phyloP scores from a whole-genome alignment of 2,797 vertebrate species.

The Nannoperca obscura region DNA sequence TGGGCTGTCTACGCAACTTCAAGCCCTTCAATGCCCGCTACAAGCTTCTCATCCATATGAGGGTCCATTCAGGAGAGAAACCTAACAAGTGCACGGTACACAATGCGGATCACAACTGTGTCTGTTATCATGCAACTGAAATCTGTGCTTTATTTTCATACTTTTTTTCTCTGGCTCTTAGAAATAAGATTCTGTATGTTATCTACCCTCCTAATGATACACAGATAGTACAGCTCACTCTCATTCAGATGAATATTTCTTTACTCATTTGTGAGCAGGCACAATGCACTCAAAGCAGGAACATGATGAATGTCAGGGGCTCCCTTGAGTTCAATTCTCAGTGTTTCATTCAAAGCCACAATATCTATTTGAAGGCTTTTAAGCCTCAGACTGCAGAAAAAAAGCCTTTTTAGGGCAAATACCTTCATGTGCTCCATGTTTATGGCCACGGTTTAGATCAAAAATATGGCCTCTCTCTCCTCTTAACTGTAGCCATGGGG shows the following conservation, averaged over 20 bases:
- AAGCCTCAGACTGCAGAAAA: conserved; percentile 28
- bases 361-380: conserved; percentile 49
- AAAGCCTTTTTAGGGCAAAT: conserved; percentile 27
- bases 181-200: not conserved
- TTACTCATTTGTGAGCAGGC: conserved; percentile 16
- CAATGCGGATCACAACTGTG: conserved; percentile 19
- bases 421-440: conserved; percentile 56
- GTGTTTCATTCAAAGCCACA: conserved; percentile 49
- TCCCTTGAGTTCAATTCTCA: conserved; percentile 33
- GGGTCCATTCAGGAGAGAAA: conserved; percentile 98
- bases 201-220: not conserved
- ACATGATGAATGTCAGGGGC: conserved; percentile 46
- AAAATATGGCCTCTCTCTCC: conserved; percentile 60
- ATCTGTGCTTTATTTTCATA: not conserved
- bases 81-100: conserved; percentile 97
- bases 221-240: conserved; percentile 9
- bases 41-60: conserved; percentile 99
- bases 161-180: not conserved
- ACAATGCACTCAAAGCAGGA: conserved; percentile 37
- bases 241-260: conserved; percentile 20
- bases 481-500: conserved; percentile 60
- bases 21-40: conserved; percentile 98
- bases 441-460: conserved; percentile 53
- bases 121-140: conserved; percentile 30
- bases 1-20: conserved; percentile 91